Percentiles rank a stretch among this genome's conserved stretches.
Conservation (phyloP, 2,797 vertebrate species). For the Eurystomus glaucurus region DNA sequence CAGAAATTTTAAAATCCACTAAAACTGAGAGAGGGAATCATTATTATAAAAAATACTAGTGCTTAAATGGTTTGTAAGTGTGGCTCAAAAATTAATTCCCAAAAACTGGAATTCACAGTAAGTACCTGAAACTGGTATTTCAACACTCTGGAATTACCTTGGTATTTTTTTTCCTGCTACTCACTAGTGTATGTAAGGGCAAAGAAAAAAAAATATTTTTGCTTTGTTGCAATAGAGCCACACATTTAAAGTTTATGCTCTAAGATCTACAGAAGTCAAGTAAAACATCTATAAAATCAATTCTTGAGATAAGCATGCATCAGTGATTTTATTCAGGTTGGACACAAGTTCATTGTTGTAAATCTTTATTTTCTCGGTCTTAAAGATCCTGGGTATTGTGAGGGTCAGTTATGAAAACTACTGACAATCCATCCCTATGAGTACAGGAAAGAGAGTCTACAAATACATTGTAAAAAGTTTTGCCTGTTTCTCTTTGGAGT, state of each 20-base stretch:
- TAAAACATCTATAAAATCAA: not conserved
- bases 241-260: not conserved
- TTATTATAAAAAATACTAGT: not conserved
- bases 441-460: not conserved
- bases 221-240: not conserved
- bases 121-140: not conserved
- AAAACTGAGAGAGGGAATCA: not conserved
- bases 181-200: not conserved
- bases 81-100: not conserved
- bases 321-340: not conserved
- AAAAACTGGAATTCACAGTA: not conserved
- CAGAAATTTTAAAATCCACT: not conserved
- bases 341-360: not conserved
- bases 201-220: not conserved
- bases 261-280: not conserved
- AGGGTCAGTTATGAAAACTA: not conserved
- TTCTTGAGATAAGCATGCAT: not conserved
- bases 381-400: not conserved
- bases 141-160: not conserved
- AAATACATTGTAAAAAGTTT: not conserved
- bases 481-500: not conserved
- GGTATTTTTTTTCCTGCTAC: not conserved
- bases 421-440: accelerated
- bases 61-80: not conserved
- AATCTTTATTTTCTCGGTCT: not conserved